Evolutionary conservation across 2,797 vertebrate genomes (phyloP).

Genomic region (Sparus aurata): DNA sequence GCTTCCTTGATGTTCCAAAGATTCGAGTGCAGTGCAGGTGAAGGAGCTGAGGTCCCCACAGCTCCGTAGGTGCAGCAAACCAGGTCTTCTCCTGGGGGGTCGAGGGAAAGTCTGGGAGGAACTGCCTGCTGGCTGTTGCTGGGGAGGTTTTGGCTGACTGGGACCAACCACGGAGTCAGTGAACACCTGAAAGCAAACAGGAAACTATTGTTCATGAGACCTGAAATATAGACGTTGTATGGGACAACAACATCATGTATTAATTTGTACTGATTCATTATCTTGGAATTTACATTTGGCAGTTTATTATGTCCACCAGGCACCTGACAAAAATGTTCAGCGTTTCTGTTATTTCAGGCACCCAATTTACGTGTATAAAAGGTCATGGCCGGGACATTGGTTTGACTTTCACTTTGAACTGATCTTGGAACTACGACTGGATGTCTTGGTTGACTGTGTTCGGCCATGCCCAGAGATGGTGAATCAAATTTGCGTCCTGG

Average conservation of each 20-base stretch:
- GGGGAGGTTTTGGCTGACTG: constrained; percentile 1
- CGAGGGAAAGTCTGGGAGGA: constrained; percentile 50
- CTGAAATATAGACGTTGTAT: not conserved
- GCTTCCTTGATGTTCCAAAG: constrained; percentile 10
- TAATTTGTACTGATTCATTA: not conserved
- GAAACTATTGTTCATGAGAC: not conserved
- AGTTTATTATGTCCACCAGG: no score
- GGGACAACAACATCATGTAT: not conserved
- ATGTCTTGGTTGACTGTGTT: no score
- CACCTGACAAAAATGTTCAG: no score
- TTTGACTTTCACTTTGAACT: no score
- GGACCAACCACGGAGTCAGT: constrained; percentile 41
- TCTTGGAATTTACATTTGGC: not conserved
- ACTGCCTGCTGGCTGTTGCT: not conserved
- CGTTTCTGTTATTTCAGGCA: no score
- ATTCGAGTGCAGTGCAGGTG: constrained; percentile 59
- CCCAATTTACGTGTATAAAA: no score
- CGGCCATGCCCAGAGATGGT: no score
- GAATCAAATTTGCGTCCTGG: not conserved
- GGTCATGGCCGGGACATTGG: no score
- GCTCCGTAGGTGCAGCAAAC: constrained; percentile 86
- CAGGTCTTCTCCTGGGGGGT: constrained; percentile 68
- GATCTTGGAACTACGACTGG: no score
- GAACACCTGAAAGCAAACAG: constrained; percentile 49
- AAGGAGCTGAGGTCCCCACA: constrained; percentile 90